Conservation (phyloP, 2,888 invertebrate species). For the Lithophane socia region DNA sequence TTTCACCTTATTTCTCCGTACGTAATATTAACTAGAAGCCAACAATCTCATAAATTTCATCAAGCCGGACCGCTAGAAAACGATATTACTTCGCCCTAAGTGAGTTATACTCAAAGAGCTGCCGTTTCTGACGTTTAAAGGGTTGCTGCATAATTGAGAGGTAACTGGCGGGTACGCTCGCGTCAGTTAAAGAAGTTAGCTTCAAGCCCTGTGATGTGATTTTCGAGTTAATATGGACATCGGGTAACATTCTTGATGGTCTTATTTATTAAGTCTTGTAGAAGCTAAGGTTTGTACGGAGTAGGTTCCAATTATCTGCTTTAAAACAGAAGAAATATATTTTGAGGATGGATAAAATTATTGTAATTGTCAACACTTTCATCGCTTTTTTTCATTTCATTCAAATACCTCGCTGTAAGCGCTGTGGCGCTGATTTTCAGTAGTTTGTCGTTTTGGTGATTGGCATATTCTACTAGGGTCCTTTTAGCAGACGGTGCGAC, state of each 20-base stretch:
- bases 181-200: neutral
- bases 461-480: constrained; percentile 40
- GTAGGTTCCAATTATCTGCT: neutral
- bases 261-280: neutral
- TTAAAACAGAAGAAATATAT: neutral
- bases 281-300: neutral
- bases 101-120: constrained; percentile 16
- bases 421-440: constrained; percentile 4
- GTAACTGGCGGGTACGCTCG: neutral
- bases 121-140: neutral
- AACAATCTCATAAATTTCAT: constrained; percentile 1
- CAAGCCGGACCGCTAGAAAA: neutral
- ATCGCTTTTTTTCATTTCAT: neutral
- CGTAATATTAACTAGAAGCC: neutral
- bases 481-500: neutral
- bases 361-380: neutral
- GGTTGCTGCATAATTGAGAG: constrained; percentile 12
- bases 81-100: neutral
- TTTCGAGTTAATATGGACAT: constrained; percentile 4
- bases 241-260: neutral
- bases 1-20: neutral
- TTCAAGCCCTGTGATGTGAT: constrained; percentile 8
- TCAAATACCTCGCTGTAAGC: neutral
- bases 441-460: constrained; percentile 22
- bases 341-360: neutral